Conservation (phyloP, 1,140 invertebrate genomes). For the Cepaea nemoralis region DNA sequence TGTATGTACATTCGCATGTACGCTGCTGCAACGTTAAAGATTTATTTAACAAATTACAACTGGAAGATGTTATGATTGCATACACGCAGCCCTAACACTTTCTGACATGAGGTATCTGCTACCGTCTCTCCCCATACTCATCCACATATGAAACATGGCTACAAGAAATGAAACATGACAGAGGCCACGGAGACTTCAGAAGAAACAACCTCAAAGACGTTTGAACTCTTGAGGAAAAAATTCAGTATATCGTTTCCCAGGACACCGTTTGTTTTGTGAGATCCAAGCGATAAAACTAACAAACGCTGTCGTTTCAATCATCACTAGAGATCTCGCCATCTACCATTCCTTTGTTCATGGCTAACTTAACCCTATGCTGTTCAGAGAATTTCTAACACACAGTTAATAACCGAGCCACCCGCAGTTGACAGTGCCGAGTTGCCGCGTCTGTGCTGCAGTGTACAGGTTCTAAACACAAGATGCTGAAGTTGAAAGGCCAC, state of each 20-base stretch:
- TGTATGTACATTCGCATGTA: too few relatives aligned
- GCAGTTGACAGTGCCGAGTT: not conserved
- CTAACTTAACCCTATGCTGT: not conserved
- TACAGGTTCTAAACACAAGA: not conserved
- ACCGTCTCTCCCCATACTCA: too few relatives aligned
- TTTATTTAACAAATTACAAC: too few relatives aligned
- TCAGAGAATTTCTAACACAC: not conserved
- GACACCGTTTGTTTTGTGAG: not conserved
- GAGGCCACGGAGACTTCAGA: too few relatives aligned
- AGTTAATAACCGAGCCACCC: not conserved
- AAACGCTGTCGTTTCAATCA: not conserved
- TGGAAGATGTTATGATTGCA: too few relatives aligned
- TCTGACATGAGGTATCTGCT: too few relatives aligned
- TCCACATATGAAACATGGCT: too few relatives aligned
- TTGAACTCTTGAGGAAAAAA: not conserved
- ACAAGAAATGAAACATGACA: too few relatives aligned
- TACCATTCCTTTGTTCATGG: not conserved
- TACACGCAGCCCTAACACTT: too few relatives aligned
- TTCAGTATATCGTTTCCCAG: not conserved
- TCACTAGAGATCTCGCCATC: not conserved
- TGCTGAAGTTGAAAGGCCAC: not conserved
- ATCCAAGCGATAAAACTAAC: not conserved
- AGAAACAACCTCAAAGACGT: too few relatives aligned
- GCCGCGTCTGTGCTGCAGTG: not conserved
- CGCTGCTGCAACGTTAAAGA: too few relatives aligned